Conservation (phyloP, 1,140 invertebrate species). For the Maniola jurtina region DNA sequence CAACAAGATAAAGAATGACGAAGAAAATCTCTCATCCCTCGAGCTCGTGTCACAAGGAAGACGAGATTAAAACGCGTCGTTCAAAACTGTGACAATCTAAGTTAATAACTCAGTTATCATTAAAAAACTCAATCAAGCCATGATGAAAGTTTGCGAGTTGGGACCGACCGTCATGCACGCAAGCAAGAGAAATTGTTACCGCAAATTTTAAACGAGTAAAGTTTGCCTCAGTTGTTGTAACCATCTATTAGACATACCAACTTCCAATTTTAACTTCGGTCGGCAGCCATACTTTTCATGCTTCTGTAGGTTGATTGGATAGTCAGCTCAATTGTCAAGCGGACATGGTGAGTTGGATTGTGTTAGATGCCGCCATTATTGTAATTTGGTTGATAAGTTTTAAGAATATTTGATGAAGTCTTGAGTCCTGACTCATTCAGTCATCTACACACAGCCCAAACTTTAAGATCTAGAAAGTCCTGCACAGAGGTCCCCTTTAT, state of each 20-base stretch:
- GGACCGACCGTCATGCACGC: constrained; percentile 49
- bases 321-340: too few relatives aligned
- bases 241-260: background rate
- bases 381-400: too few relatives aligned
- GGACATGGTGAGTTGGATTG: too few relatives aligned
- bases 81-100: constrained; percentile 7
- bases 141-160: constrained; percentile 61
- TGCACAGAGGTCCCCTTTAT: too few relatives aligned
- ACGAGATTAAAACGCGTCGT: background rate
- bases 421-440: too few relatives aligned
- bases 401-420: too few relatives aligned
- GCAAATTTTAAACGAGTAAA: constrained; percentile 76
- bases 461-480: too few relatives aligned
- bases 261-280: background rate
- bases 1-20: too few relatives aligned
- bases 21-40: too few relatives aligned
- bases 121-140: constrained; percentile 54
- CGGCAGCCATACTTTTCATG: background rate
- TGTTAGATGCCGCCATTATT: too few relatives aligned
- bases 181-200: constrained; percentile 52
- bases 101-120: constrained; percentile 18
- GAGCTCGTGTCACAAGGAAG: background rate
- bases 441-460: too few relatives aligned
- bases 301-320: background rate
- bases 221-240: constrained; percentile 38